These are phyloP conservation scores for Dynastes grantii DNA, from an alignment of 2,888 invertebrate genomes.

Conservation along the genomic window DNA sequence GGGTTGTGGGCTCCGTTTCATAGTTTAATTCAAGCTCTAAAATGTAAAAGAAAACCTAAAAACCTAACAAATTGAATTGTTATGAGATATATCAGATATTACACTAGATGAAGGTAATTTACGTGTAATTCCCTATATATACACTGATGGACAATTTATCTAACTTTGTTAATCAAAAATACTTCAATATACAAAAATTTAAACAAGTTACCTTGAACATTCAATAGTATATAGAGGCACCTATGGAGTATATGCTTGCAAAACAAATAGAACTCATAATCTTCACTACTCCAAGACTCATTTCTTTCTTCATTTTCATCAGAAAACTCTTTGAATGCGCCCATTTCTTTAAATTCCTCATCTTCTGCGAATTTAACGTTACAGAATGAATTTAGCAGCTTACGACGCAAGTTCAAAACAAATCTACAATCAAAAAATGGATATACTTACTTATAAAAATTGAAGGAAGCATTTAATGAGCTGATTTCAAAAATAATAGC, in stretches of 20 bases:
- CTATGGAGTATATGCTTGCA: slow-evolving; percentile 71
- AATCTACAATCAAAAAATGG: slow-evolving; percentile 50
- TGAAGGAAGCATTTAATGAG: no score
- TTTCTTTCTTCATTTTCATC: slow-evolving; percentile 52
- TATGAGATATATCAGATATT: not conserved
- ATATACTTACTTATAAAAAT: no score
- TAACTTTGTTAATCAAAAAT: no score
- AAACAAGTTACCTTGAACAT: slow-evolving; percentile 67
- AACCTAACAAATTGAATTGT: not conserved
- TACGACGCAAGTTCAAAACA: slow-evolving; percentile 62
- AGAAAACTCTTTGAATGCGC: slow-evolving; percentile 46
- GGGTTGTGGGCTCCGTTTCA: slow-evolving; percentile 53
- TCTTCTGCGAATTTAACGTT: slow-evolving; percentile 51
- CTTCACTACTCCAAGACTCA: slow-evolving; percentile 55
- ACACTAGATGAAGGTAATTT: not conserved
- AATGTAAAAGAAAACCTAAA: not conserved
- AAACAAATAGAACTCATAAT: slow-evolving; percentile 61
- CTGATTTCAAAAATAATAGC: no score
- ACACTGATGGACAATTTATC: no score
- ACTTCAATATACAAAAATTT: no score
- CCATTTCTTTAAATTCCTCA: slow-evolving; percentile 46
- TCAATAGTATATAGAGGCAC: slow-evolving; percentile 72
- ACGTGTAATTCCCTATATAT: no score
- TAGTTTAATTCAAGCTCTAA: slow-evolving; percentile 55
- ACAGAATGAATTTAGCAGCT: slow-evolving; percentile 61